Base-by-base conservation (phyloP, 2,888 invertebrate genomes). In the Zelleria hepariella region DNA sequence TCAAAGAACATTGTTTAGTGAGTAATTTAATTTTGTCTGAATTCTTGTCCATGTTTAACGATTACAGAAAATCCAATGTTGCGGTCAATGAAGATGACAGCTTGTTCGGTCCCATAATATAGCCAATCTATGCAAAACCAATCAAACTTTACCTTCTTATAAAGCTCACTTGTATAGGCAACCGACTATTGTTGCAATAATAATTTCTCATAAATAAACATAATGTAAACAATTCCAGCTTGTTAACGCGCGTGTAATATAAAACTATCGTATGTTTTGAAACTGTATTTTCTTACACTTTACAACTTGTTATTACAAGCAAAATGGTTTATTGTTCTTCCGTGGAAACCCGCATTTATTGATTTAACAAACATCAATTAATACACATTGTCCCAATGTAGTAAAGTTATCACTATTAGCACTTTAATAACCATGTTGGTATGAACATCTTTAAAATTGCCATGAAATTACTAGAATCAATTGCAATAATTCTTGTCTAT, bases 211-310 rank as follows among this genome's bases (percentile, higher is more conserved):
- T 58, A 52, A 26, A 24, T 64, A 64, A 64, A 63, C 63, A 62
- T 61, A 61, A 62, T 65, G 67, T 65, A 63, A 65, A 67, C 65
- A 66, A 65, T 63, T 57, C 59, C 59, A 62, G 42, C 56, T 63
- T 59, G 64, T 63, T 66, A 63, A 62, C 63, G 62, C 60, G 60
- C 63, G 60, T 60, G 63, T 61, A 64, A 62, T 65, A 65, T 64
- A 42, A 67, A 65, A 63, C 60, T 24, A 25, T 57, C n/a, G 48
- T 24, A 21, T 47, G 26, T 53, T 23, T 53, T 8, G 15, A 10
- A 42, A 10, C 15, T 32, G 7, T 4, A 32, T 32, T 5, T 42
- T 42, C 32, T 32, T 32, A 15, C 15, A 42, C 32, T 42, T 15
- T 2, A 10, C 15, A 32, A 42, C 32, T 42, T 2, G 32, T 15